These are phyloP conservation scores for Melierax canorus DNA, from an alignment of 2,113 vertebrate genomes.

Conservation along the genomic window DNA sequence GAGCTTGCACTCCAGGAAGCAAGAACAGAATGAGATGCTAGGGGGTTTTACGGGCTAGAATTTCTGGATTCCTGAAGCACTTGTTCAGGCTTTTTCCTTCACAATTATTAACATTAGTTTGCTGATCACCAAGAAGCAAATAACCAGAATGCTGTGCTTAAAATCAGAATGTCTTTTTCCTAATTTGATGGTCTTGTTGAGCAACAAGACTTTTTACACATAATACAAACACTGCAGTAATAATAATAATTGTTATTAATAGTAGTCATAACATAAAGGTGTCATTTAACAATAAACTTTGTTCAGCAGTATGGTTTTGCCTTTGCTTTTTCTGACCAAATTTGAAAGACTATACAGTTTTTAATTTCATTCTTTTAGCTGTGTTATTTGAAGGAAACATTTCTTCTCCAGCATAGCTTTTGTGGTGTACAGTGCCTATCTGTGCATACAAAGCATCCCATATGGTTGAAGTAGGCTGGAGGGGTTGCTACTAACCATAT, in stretches of 20 bases:
- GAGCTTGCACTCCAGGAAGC: neutral
- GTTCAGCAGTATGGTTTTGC: neutral
- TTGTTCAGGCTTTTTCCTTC: neutral
- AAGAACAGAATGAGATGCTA: neutral
- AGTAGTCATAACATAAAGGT: neutral
- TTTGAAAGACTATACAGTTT: neutral
- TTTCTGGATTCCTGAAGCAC: neutral
- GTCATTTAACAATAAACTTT: neutral
- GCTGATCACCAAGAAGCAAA: neutral
- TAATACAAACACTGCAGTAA: neutral
- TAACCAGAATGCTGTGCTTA: neutral
- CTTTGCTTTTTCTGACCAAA: neutral
- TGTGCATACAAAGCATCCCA: slow-evolving; percentile 43
- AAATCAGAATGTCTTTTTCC: neutral
- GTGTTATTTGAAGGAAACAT: neutral
- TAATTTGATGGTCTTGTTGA: neutral
- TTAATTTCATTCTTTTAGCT: neutral
- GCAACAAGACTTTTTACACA: neutral
- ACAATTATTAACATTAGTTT: neutral
- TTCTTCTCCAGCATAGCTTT: neutral
- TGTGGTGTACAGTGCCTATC: neutral
- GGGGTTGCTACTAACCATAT: slow-evolving; percentile 67
- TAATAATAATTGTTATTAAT: neutral
- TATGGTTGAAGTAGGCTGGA: slow-evolving; percentile 65
- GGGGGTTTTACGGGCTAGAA: neutral